phyloP scores from a whole-genome alignment of 2,888 invertebrate species.

The Pachydiplax longipennis region DNA sequence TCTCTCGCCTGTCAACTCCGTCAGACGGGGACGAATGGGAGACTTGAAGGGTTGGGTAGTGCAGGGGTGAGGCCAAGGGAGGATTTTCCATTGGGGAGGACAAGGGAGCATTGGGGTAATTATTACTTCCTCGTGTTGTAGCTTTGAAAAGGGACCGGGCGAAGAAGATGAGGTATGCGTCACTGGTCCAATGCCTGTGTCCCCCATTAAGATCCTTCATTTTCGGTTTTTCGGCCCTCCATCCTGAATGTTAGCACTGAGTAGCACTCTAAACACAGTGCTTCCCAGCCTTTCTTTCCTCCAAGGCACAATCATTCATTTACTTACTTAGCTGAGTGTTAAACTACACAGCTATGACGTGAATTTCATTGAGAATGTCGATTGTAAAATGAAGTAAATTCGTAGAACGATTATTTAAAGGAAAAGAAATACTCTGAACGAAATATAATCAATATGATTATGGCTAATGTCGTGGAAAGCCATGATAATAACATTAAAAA shows the following conservation, averaged over 20 bases:
- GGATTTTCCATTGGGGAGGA: neutral
- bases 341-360: too few species aligned
- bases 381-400: too few species aligned
- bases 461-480: too few species aligned
- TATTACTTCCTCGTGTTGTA: slow-evolving; percentile 33
- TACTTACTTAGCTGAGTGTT: too few species aligned
- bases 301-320: too few species aligned
- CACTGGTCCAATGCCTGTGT: neutral
- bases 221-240: neutral
- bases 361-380: too few species aligned
- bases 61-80: neutral
- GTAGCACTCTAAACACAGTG: too few species aligned
- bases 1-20: slow-evolving; percentile 15
- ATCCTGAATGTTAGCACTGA: neutral
- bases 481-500: too few species aligned
- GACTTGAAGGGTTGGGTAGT: neutral
- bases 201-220: neutral
- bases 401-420: too few species aligned
- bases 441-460: too few species aligned
- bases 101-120: slow-evolving; percentile 15
- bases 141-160: slow-evolving; percentile 24
- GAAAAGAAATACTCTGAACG: too few species aligned
- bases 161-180: slow-evolving; percentile 26
- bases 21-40: slow-evolving; percentile 22
- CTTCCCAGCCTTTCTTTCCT: too few species aligned